phyloP scores from a whole-genome alignment of 2,888 invertebrate species.

The Hydrotaea cyrtoneurina region DNA sequence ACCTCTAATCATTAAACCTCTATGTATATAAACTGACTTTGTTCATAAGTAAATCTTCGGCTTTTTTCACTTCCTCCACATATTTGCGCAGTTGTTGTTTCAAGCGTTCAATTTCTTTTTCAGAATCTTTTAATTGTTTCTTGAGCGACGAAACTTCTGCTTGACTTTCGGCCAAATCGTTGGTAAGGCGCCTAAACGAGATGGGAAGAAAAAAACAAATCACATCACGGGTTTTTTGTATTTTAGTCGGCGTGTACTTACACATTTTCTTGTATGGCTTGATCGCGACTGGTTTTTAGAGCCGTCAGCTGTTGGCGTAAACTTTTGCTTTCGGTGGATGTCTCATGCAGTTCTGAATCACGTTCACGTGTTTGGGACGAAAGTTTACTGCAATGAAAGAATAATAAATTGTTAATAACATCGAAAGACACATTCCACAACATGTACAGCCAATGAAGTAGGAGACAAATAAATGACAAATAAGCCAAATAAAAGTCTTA shows the following conservation, averaged over 20 bases:
- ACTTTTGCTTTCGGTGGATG: constrained; percentile 78
- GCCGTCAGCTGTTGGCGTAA: constrained; percentile 78
- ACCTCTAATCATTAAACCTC: background rate
- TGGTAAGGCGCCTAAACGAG: constrained; percentile 86
- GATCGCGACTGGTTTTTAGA: constrained; percentile 78
- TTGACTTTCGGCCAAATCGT: constrained; percentile 86
- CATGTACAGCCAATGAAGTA: background rate
- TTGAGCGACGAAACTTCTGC: constrained; percentile 84
- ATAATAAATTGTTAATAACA: constrained; percentile 29
- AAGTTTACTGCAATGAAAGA: constrained; percentile 73
- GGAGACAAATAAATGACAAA: constrained; percentile 26
- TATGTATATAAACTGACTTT: constrained; percentile 81
- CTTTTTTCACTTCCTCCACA: constrained; percentile 89
- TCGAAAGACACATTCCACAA: constrained; percentile 1
- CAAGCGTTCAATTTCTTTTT: constrained; percentile 87
- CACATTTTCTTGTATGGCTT: constrained; percentile 79
- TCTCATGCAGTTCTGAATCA: constrained; percentile 77
- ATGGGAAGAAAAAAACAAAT: constrained; percentile 16
- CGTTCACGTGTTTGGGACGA: constrained; percentile 74
- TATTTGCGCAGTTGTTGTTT: constrained; percentile 90
- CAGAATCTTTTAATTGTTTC: constrained; percentile 86
- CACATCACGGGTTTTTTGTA: background rate
- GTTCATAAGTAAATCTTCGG: constrained; percentile 88
- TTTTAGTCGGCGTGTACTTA: constrained; percentile 67
- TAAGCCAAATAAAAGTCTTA: constrained; percentile 56